Base-by-base conservation (phyloP, 2,113 vertebrate species). In the Excalfactoria chinensis region DNA sequence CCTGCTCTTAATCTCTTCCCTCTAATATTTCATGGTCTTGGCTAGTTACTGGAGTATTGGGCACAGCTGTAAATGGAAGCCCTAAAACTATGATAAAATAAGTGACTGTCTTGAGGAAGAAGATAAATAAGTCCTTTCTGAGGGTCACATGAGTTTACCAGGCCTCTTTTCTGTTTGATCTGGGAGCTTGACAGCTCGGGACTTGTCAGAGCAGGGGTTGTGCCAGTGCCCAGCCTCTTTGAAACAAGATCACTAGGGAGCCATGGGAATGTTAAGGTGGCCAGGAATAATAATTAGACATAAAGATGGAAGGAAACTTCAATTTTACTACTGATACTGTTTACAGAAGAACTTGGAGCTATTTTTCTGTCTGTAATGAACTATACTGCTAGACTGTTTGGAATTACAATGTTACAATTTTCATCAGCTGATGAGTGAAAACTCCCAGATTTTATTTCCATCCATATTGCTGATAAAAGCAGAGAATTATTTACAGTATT, bases 401-500 rank as follows among this genome's bases (percentile, higher is more conserved):
- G 34, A 32, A 73, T 55, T 70, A 14, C 51, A 11, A 18, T 68
- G 32, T 46, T 83, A 43, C 16, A 59, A 13, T 94, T 88, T 77
- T 68, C 22, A 81, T 75, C 48, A 90, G 16, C 30, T 86, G 48
- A n/a, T 63, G 83, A 78, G 74, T 84, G 46, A 84, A 79, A 84
- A 70, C 72, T 2, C 4, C 0, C 20, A 4, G 6, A 41, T 70
- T 64, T 82, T 51, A 55, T 88, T 91, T 93, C 48, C 40, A 87
- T 19, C 25, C 37, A 59, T 16, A 86, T 21, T 84, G 16, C 53
- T 86, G 35, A 89, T 89, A 87, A 84, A 88, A 79, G 21, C 13
- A 87, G 59, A 74, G 89, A 64, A 23, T 76, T 79, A 80, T 43
- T 83, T 91, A 73, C 88, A 74, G 56, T 74, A 56, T 26, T 88